Percentiles rank a stretch among this genome's conserved stretches.
Conservation (phyloP, 2,797 vertebrate genomes). For the Linurgus olivaceus region DNA sequence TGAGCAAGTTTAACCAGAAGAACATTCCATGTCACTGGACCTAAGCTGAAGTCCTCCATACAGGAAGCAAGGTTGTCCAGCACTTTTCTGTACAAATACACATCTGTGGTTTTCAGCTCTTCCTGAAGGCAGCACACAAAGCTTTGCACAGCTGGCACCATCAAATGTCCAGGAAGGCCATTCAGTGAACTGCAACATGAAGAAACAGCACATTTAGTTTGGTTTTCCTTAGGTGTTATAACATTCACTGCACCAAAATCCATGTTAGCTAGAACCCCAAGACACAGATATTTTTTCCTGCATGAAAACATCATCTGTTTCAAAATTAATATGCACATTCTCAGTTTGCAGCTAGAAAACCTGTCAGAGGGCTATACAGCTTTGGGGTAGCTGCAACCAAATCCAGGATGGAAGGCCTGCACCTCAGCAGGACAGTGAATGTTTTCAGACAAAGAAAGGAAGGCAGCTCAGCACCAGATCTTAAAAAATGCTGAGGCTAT, state of each 20-base stretch:
- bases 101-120: constrained; percentile 73
- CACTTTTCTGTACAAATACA: constrained; percentile 76
- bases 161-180: constrained; percentile 78
- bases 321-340: fast-evolving
- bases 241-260: not conserved
- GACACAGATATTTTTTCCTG: not conserved
- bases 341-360: not conserved
- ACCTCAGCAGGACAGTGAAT: not conserved
- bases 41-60: constrained; percentile 85
- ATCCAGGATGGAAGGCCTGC: not conserved
- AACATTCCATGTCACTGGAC: constrained; percentile 60
- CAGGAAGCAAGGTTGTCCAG: constrained; percentile 85
- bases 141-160: constrained; percentile 63
- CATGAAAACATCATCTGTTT: not conserved
- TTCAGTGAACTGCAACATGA: constrained; percentile 79
- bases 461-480: not conserved
- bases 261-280: not conserved
- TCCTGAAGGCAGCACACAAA: constrained; percentile 80
- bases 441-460: not conserved
- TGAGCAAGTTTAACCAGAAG: not conserved
- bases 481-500: not conserved
- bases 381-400: not conserved
- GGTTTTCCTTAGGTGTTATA: not conserved
- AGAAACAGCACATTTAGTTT: not conserved
- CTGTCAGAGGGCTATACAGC: not conserved